These are phyloP conservation scores for Diprion similis DNA, from an alignment of 1,140 invertebrate species.

Conservation along the genomic window DNA sequence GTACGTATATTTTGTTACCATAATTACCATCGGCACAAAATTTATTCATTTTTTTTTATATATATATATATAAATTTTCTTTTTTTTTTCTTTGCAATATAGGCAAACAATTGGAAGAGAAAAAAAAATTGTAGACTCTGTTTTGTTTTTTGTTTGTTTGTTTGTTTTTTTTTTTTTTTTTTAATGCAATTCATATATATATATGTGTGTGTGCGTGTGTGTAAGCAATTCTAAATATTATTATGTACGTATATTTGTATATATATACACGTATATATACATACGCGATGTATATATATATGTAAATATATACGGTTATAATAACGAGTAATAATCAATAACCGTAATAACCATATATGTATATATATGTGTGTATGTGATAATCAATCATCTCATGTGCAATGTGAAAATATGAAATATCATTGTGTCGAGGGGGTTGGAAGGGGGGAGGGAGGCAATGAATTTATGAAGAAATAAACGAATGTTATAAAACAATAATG, in stretches of 20 bases:
- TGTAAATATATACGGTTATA: no score
- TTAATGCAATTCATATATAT: constrained; percentile 20
- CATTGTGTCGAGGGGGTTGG: no score
- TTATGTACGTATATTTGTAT: constrained; percentile 17
- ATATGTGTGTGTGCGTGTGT: no score
- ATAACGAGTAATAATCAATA: no score
- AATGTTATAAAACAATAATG: no score
- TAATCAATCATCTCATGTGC: neutral
- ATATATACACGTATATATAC: constrained; percentile 16
- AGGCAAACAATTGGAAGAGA: neutral
- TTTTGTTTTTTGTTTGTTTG: constrained; percentile 24
- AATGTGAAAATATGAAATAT: no score
- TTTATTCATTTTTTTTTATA: constrained; percentile 44
- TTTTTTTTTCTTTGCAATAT: constrained; percentile 32
- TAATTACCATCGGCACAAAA: constrained; percentile 59
- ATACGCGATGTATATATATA: constrained; percentile 6
- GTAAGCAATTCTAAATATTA: neutral
- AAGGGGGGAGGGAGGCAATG: no score
- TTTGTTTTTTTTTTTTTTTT: constrained; percentile 21
- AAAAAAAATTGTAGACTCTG: constrained; percentile 23
- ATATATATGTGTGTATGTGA: neutral
- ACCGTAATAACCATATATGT: no score
- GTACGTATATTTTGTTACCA: constrained; percentile 41
- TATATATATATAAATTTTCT: constrained; percentile 32
- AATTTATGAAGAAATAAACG: no score